Evolutionary conservation across 2,113 vertebrate species (phyloP).

Genomic region (Pachyramphus minor): DNA sequence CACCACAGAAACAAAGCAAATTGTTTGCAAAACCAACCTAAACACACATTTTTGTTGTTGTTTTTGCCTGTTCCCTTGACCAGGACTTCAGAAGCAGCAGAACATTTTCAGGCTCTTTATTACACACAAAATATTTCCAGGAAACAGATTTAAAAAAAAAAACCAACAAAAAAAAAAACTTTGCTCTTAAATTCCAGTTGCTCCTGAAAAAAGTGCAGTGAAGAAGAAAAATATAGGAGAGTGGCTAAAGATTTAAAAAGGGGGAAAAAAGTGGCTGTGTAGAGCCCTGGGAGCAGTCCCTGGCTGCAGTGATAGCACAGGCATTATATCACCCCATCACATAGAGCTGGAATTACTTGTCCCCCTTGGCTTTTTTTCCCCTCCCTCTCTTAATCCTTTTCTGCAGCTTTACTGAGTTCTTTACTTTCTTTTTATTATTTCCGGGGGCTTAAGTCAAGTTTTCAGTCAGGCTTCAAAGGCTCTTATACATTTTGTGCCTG

Average conservation of each 20-base stretch:
- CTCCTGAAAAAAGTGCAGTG: not conserved
- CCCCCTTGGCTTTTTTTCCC: not conserved
- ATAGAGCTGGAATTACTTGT: not conserved
- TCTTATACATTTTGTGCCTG: not conserved
- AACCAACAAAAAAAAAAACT: not conserved
- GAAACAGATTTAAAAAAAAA: not conserved
- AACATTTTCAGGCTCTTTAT: not conserved
- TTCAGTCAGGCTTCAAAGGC: conserved; percentile 19
- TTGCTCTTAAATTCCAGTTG: not conserved
- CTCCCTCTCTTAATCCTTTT: conserved; percentile 3
- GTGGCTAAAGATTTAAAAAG: not conserved
- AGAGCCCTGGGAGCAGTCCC: not conserved
- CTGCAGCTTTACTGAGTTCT: conserved; percentile 13
- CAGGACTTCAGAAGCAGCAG: not conserved
- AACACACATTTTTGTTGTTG: not conserved
- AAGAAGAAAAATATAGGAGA: not conserved
- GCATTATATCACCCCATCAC: not conserved
- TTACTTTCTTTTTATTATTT: conserved; percentile 33
- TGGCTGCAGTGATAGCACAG: not conserved
- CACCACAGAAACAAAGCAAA: not conserved
- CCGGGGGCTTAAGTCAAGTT: conserved; percentile 22
- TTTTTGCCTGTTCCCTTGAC: not conserved
- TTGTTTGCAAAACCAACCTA: not conserved
- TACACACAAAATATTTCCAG: not conserved
- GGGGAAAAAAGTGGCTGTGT: not conserved